A percentile compares a stretch with the other conserved stretches of the same genome.
phyloP scores from a whole-genome alignment of 2,113 vertebrate species.

The Burhinus oedicnemus region DNA sequence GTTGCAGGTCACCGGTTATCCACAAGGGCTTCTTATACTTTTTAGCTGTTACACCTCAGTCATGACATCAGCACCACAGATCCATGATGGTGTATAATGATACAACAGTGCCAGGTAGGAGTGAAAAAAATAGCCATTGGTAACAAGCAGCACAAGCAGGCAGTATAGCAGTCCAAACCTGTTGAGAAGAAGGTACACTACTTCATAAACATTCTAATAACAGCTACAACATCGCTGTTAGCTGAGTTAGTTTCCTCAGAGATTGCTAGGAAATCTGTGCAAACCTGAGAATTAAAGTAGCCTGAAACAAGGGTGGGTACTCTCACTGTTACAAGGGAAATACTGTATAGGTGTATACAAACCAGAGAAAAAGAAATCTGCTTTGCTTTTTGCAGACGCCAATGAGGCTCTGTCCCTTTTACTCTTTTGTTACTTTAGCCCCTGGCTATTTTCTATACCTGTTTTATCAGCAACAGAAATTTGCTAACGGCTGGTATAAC shows the following conservation, averaged over 20 bases:
- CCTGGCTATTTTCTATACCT: background rate
- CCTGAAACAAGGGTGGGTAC: background rate
- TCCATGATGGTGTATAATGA: fast-evolving
- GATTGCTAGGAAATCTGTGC: background rate
- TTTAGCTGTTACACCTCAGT: background rate
- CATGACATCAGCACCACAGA: background rate
- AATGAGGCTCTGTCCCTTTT: background rate
- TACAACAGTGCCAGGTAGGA: background rate
- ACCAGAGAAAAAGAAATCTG: background rate
- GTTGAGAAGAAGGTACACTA: background rate
- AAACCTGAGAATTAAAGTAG: background rate
- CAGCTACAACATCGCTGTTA: background rate
- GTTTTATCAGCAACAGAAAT: background rate
- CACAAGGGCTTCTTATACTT: background rate
- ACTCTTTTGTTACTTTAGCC: background rate
- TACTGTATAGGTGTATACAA: background rate
- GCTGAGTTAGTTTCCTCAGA: background rate
- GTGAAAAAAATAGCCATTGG: background rate
- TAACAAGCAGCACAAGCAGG: background rate
- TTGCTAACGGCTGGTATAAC: background rate
- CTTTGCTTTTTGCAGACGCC: background rate
- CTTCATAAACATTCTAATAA: background rate
- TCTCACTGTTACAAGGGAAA: background rate
- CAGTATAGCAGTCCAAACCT: background rate
- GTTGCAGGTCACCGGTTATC: background rate